These are phyloP conservation scores for Dryobota labecula DNA, from an alignment of 2,888 invertebrate species.

Conservation along the genomic window DNA sequence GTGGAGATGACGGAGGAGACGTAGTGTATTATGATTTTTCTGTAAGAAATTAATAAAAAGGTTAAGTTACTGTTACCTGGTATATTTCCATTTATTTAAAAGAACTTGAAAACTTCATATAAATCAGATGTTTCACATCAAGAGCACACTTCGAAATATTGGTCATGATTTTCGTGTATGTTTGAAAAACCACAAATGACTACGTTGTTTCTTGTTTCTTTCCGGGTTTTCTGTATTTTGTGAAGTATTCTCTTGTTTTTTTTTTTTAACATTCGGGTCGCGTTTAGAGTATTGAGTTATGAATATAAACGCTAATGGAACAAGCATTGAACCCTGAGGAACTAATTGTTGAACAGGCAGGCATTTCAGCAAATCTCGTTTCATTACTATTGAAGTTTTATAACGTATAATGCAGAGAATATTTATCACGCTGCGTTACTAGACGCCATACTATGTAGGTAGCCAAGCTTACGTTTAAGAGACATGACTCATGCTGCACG, in stretches of 20 bases:
- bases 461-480: no score
- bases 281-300: background rate
- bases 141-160: background rate
- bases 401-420: background rate
- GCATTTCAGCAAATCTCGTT: background rate
- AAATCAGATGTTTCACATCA: background rate
- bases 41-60: constrained; percentile 42
- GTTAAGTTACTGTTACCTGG: constrained; percentile 37
- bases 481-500: background rate
- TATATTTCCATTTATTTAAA: constrained; percentile 12
- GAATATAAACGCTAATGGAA: background rate
- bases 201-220: constrained; percentile 1
- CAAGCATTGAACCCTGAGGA: constrained; percentile 13
- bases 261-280: background rate
- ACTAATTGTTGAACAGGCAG: background rate
- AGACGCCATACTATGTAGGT: background rate
- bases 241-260: background rate
- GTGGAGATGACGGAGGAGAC: constrained; percentile 48
- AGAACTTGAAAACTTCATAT: background rate
- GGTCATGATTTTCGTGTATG: background rate
- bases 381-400: background rate
- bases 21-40: constrained; percentile 25
- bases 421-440: background rate
- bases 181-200: background rate
- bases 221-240: background rate